phyloP scores from a whole-genome alignment of 1,140 invertebrate species.

The Tetragnatha versicolor region DNA sequence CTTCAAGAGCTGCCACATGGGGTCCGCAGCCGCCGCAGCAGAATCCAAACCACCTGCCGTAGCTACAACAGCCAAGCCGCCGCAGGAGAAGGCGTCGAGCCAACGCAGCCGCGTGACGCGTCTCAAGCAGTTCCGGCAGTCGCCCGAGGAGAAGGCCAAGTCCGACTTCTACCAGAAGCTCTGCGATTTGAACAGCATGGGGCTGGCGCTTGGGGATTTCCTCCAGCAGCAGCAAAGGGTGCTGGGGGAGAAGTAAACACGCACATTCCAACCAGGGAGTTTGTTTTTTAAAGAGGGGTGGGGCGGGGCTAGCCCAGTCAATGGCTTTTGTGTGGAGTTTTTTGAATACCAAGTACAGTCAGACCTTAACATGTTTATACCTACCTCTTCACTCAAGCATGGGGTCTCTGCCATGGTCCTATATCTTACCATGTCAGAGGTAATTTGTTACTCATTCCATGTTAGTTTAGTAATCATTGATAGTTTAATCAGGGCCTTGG shows the following conservation, averaged over 20 bases:
- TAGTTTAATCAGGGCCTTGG: too few species aligned
- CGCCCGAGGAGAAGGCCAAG: conserved; percentile 43
- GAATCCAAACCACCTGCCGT: conserved; percentile 2
- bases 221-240: conserved; percentile 28
- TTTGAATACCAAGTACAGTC: too few species aligned
- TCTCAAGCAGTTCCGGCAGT: conserved; percentile 26
- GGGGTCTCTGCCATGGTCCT: too few species aligned
- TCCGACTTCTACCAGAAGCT: conserved; percentile 46
- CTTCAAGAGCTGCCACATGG: conserved; percentile 46
- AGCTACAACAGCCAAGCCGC: background rate
- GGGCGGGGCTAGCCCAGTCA: too few species aligned
- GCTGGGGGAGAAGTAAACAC: conserved; percentile 32
- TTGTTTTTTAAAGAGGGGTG: too few species aligned
- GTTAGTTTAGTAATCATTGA: too few species aligned
- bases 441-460: too few species aligned
- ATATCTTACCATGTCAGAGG: too few species aligned
- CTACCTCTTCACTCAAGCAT: too few species aligned
- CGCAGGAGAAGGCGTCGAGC: conserved; percentile 1
- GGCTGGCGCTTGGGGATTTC: conserved; percentile 41
- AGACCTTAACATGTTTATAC: too few species aligned
- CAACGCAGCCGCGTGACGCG: conserved; percentile 40
- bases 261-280: conserved; percentile 24
- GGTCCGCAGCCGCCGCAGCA: background rate
- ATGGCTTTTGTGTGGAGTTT: too few species aligned
- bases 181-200: conserved; percentile 47